Conservation (phyloP, 2,797 vertebrate genomes). For the Trematomus bernacchii region DNA sequence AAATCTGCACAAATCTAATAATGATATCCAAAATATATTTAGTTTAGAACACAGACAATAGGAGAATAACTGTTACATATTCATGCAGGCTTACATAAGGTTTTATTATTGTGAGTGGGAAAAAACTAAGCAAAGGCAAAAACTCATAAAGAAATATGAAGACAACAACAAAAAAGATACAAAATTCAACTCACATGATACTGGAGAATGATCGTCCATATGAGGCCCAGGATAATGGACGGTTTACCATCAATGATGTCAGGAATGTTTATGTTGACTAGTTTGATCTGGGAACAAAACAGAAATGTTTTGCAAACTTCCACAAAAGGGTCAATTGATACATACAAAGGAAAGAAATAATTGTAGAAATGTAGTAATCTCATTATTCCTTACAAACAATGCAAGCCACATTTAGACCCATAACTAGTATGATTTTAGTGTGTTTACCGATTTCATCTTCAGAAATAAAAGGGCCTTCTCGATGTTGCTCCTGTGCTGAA, state of each 20-base stretch:
- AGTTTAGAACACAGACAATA: neutral
- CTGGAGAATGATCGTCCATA: constrained; percentile 97
- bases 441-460: constrained; percentile 89
- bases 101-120: neutral
- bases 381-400: neutral
- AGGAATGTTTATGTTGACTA: constrained; percentile 97
- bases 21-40: neutral
- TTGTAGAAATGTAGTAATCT: neutral
- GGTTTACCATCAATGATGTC: constrained; percentile 96
- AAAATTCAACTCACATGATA: constrained; percentile 90
- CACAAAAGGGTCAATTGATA: neutral
- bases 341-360: fast-evolving
- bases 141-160: neutral
- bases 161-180: neutral
- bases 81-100: neutral
- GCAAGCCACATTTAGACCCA: neutral
- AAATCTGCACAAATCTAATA: constrained; percentile 3
- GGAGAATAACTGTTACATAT: neutral
- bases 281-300: constrained; percentile 88
- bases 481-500: constrained; percentile 94
- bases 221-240: constrained; percentile 95
- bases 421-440: neutral
- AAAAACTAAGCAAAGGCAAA: neutral
- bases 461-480: constrained; percentile 93
- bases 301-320: neutral